Conservation (phyloP, 2,888 invertebrate species). For the Fragum whitleyi region DNA sequence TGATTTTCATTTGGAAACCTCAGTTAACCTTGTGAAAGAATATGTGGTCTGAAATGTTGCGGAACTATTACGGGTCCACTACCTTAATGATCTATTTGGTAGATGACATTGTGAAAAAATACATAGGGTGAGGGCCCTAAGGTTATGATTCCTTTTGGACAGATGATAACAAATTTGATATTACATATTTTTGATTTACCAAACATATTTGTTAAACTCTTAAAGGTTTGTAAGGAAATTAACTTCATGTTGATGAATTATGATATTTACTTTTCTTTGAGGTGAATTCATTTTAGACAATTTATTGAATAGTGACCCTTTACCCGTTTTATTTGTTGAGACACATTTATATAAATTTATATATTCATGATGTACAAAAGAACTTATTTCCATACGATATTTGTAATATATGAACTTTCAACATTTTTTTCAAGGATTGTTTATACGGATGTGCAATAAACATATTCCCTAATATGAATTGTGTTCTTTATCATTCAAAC, state of each 20-base stretch:
- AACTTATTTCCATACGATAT: conserved; percentile 50
- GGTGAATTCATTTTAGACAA: background rate
- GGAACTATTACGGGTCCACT: too few relatives aligned
- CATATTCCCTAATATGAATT: conserved; percentile 51
- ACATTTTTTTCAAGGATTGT: conserved; percentile 67
- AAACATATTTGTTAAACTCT: background rate
- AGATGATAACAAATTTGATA: too few relatives aligned
- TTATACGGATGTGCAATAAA: conserved; percentile 69
- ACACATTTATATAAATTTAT: conserved; percentile 42
- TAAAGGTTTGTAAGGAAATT: background rate
- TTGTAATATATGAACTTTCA: conserved; percentile 61
- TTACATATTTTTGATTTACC: too few relatives aligned
- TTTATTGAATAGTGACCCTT: conserved; percentile 1
- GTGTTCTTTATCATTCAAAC: conserved; percentile 2
- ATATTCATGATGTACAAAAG: conserved; percentile 37
- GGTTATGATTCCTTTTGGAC: too few relatives aligned
- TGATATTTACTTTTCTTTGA: background rate
- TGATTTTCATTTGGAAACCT: too few relatives aligned
- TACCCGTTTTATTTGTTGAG: conserved; percentile 10
- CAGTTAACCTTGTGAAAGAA: too few relatives aligned
- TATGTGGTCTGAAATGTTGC: too few relatives aligned
- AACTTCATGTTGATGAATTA: background rate
- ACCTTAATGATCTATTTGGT: too few relatives aligned
- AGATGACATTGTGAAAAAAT: too few relatives aligned
- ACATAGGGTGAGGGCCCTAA: too few relatives aligned